Evolutionary conservation across 2,113 vertebrate species (phyloP).

Genomic region (Ailurus styani): DNA sequence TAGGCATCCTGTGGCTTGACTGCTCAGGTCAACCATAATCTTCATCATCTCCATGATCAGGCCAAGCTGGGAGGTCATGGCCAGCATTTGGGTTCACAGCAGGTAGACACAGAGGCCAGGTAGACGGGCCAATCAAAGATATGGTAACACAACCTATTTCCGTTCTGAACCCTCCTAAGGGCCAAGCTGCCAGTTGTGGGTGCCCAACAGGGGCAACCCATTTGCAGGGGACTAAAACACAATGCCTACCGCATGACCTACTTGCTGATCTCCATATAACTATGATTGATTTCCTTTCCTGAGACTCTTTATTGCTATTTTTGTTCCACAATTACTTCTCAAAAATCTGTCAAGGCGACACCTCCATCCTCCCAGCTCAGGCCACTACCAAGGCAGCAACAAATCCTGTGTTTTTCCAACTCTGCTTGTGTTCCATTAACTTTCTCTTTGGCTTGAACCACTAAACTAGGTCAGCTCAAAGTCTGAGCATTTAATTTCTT

Average conservation of each 20-base stretch:
- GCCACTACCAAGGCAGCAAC: constrained; percentile 53
- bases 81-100: not conserved
- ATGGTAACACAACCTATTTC: constrained; percentile 26
- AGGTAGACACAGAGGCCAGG: not conserved
- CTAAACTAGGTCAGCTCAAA: constrained; percentile 72
- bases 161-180: not conserved
- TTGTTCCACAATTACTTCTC: constrained; percentile 62
- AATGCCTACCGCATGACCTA: constrained; percentile 10
- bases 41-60: not conserved
- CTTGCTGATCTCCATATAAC: constrained; percentile 7
- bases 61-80: not conserved
- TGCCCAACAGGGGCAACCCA: not conserved
- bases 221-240: not conserved
- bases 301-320: constrained; percentile 29
- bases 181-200: not conserved
- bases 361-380: constrained; percentile 49
- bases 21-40: constrained; percentile 5
- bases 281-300: constrained; percentile 54
- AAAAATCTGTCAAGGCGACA: constrained; percentile 48
- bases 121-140: not conserved
- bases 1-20: not conserved
- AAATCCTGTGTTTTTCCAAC: not conserved
- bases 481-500: constrained; percentile 64
- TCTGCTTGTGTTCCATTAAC: constrained; percentile 50
- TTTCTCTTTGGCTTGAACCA: constrained; percentile 58